A percentile compares a stretch with the other conserved stretches of the same genome.
Evolutionary conservation across 2,797 vertebrate species (phyloP).

Genomic region (Typhlichthys subterraneus): DNA sequence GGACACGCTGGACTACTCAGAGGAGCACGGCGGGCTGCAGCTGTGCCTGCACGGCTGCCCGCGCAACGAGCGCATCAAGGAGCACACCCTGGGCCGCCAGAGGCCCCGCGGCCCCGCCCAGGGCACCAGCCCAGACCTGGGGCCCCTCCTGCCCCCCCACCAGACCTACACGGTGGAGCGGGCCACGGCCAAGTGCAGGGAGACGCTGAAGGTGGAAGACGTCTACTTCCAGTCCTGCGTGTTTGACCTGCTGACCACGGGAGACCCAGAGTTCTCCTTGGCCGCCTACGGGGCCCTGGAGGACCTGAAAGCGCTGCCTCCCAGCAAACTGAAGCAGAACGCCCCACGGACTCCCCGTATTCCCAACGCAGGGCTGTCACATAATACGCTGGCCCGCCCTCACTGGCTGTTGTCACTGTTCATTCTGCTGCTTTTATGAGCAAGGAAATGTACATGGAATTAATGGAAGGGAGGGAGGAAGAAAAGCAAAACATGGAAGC

Average conservation of each 20-base stretch:
- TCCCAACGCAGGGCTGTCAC: conserved; percentile 44
- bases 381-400: conserved; percentile 27
- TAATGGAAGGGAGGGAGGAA: conserved; percentile 13
- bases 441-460: conserved; percentile 26
- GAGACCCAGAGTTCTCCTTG: conserved; percentile 83
- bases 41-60: conserved; percentile 84
- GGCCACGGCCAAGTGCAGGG: conserved; percentile 80
- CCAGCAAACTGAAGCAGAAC: conserved; percentile 80
- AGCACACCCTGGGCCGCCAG: conserved; percentile 77
- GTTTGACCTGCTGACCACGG: conserved; percentile 85
- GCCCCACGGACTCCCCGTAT: conserved; percentile 72
- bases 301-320: conserved; percentile 83
- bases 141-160: conserved; percentile 63
- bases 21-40: conserved; percentile 79
- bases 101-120: conserved; percentile 53
- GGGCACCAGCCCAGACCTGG: conserved; percentile 54
- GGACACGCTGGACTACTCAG: conserved; percentile 75
- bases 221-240: conserved; percentile 87
- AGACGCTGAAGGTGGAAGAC: conserved; percentile 83
- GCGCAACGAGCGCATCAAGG: conserved; percentile 82
- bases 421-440: conserved; percentile 72
- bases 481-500: conserved; percentile 57
- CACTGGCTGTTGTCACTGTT: conserved; percentile 56
- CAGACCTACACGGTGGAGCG: conserved; percentile 78
- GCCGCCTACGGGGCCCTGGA: conserved; percentile 82